Evolutionary conservation across 1,140 invertebrate species (phyloP).

Genomic region (Macrotrachela quadricornifera): DNA sequence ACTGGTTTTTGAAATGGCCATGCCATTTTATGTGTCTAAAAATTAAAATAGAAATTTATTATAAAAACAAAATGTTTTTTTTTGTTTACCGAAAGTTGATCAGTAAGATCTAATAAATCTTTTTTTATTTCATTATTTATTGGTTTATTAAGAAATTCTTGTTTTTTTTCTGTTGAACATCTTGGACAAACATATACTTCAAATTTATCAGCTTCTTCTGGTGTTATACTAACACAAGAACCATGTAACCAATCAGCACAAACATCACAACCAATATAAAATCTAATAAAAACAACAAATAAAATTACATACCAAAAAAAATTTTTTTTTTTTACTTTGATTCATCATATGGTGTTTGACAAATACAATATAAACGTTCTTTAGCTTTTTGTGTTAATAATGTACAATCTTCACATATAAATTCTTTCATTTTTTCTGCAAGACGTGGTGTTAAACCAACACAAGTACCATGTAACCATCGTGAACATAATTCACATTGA

Average conservation of each 20-base stretch:
- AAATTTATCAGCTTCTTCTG: conserved; percentile 74
- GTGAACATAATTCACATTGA: conserved; percentile 87
- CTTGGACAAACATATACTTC: conserved; percentile 87
- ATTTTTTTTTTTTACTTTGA: conserved; percentile 46
- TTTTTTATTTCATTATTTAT: conserved; percentile 47
- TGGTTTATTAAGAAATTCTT: conserved; percentile 62
- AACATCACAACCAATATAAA: conserved; percentile 91
- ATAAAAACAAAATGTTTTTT: background rate
- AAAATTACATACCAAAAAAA: too few relatives aligned
- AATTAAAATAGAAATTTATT: background rate
- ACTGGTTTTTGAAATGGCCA: conserved; percentile 94
- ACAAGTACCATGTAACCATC: conserved; percentile 95
- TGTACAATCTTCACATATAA: conserved; percentile 72
- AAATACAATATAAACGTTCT: conserved; percentile 60
- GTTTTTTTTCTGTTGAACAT: conserved; percentile 56
- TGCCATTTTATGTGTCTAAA: conserved; percentile 41
- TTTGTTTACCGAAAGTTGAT: background rate
- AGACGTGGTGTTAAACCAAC: conserved; percentile 81
- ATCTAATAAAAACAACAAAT: conserved; percentile 39
- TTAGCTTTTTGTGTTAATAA: too few relatives aligned
- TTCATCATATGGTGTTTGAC: conserved; percentile 84
- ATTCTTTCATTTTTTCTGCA: conserved; percentile 79
- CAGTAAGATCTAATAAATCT: conserved; percentile 51
- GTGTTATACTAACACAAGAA: conserved; percentile 77
- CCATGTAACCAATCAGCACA: conserved; percentile 99